Evolutionary conservation across 2,888 invertebrate genomes (phyloP).

Genomic region (Polydrusus cervinus): DNA sequence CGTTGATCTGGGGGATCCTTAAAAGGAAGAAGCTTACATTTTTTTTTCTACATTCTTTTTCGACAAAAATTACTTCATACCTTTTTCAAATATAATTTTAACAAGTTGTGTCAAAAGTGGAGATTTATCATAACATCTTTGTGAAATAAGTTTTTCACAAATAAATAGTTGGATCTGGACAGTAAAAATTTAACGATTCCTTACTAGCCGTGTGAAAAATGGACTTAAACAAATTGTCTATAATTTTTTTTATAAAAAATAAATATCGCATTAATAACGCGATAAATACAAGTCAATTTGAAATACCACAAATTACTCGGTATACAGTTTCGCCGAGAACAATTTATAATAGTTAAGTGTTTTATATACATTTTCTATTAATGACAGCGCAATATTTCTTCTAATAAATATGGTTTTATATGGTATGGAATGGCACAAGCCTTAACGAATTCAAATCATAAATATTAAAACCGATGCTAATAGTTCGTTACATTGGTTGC

Average conservation of each 20-base stretch:
- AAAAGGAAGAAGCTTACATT: too few species aligned
- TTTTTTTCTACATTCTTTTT: too few species aligned
- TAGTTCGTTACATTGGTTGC: conserved; percentile 20
- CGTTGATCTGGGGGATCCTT: too few species aligned
- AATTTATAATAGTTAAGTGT: conserved; percentile 39
- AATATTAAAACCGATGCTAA: conserved; percentile 48
- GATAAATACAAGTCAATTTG: conserved; percentile 25
- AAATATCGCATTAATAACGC: background rate
- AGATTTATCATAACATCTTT: too few species aligned
- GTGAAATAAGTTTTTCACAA: too few species aligned
- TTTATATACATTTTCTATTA: conserved; percentile 37
- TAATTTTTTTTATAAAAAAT: background rate
- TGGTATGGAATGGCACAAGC: conserved; percentile 44
- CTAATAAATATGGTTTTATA: conserved; percentile 46
- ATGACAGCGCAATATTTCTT: conserved; percentile 36
- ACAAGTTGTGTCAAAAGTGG: too few species aligned
- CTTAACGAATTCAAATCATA: conserved; percentile 47
- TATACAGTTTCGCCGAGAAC: conserved; percentile 31
- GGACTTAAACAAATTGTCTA: background rate
- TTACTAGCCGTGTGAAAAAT: too few species aligned
- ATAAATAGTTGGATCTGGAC: too few species aligned
- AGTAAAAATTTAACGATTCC: too few species aligned
- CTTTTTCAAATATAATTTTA: too few species aligned
- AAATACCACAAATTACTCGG: conserved; percentile 38
- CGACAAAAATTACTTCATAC: too few species aligned